phyloP scores from a whole-genome alignment of 2,888 invertebrate species.

The Hesperia comma region DNA sequence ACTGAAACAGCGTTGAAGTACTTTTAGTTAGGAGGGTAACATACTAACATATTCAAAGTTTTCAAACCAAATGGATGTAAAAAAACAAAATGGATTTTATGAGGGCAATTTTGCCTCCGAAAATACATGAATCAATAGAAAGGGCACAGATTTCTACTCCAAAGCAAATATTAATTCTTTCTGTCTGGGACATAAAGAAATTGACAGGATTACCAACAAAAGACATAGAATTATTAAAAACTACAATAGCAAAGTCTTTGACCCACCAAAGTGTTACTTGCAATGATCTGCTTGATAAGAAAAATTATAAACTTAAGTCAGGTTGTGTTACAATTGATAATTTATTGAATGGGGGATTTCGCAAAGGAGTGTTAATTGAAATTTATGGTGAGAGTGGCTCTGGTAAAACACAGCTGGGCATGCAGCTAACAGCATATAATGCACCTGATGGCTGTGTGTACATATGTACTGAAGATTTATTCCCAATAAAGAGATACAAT shows the following conservation, averaged over 20 bases:
- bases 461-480: conserved; percentile 90
- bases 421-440: conserved; percentile 87
- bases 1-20: no score
- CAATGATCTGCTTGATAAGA: conserved; percentile 45
- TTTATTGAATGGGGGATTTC: conserved; percentile 87
- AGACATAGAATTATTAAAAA: conserved; percentile 64
- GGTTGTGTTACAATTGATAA: conserved; percentile 86
- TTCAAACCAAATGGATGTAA: no score
- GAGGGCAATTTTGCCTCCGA: conserved; percentile 54
- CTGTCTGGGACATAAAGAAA: conserved; percentile 68
- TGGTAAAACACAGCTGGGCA: conserved; percentile 92
- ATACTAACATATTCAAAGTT: no score
- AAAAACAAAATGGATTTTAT: conserved; percentile 37
- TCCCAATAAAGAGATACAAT: conserved; percentile 73
- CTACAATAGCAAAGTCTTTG: conserved; percentile 54
- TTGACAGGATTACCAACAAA: conserved; percentile 61
- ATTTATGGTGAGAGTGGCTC: conserved; percentile 91
- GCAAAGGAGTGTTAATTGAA: conserved; percentile 88
- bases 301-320: conserved; percentile 59
- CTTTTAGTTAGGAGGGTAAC: no score
- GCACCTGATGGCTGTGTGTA: conserved; percentile 86
- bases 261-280: conserved; percentile 53
- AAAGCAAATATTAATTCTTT: conserved; percentile 63
- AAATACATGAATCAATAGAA: conserved; percentile 61
- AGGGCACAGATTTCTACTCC: conserved; percentile 63